Conservation (phyloP, 1,140 invertebrate species). For the Ceratina australensis region DNA sequence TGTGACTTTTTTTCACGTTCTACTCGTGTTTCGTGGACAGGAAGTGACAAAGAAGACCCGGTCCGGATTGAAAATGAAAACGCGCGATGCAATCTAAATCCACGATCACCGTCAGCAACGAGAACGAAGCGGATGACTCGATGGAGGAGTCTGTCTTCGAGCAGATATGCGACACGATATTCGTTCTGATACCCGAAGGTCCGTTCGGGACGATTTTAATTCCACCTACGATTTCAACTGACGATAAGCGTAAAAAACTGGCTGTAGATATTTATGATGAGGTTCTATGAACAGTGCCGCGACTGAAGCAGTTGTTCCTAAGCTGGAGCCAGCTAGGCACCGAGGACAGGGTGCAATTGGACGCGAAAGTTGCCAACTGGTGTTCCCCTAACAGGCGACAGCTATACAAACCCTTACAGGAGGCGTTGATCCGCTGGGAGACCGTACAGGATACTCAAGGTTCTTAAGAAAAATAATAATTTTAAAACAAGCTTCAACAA, state of each 20-base stretch:
- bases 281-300: constrained; percentile 36
- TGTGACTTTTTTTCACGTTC: neutral
- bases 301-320: constrained; percentile 46
- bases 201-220: constrained; percentile 4
- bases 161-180: constrained; percentile 51
- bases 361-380: constrained; percentile 35
- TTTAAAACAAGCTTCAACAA: no score
- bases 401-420: constrained; percentile 40
- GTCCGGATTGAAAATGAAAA: constrained; percentile 14
- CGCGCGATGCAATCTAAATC: constrained; percentile 42
- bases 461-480: neutral
- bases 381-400: constrained; percentile 36
- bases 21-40: neutral
- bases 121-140: constrained; percentile 16
- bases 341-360: constrained; percentile 32
- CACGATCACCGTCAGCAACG: constrained; percentile 16
- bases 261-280: constrained; percentile 31
- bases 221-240: neutral
- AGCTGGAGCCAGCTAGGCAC: constrained; percentile 39
- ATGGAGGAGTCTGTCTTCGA: constrained; percentile 46
- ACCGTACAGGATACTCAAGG: constrained; percentile 46
- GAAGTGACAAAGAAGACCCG: constrained; percentile 20
- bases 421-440: constrained; percentile 47
- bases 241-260: constrained; percentile 3
- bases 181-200: constrained; percentile 47